These are phyloP conservation scores for Achlya flavicornis DNA, from an alignment of 2,888 invertebrate species.

Conservation along the genomic window DNA sequence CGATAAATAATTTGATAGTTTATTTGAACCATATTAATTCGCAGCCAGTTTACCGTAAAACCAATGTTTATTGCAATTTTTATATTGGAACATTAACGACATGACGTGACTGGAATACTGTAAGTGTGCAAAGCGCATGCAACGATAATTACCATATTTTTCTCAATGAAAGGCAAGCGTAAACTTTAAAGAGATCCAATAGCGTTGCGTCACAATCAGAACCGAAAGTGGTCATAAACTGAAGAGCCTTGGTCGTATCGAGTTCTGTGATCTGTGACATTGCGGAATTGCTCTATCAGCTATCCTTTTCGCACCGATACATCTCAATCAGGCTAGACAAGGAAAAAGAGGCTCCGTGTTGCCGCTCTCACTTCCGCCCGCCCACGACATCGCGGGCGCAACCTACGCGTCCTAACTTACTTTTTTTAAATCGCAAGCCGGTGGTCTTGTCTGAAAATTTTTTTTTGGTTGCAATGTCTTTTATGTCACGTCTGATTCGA, in stretches of 20 bases:
- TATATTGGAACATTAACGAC: conserved; percentile 40
- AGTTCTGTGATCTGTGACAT: conserved; percentile 73
- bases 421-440: conserved; percentile 71
- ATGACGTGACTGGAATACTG: conserved; percentile 65
- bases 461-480: conserved; percentile 44
- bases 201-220: conserved; percentile 69
- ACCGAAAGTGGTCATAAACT: conserved; percentile 79
- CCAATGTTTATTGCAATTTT: conserved; percentile 57
- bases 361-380: conserved; percentile 83
- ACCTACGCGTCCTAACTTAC: conserved; percentile 74
- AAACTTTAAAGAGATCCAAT: conserved; percentile 44
- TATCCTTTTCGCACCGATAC: conserved; percentile 55
- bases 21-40: conserved; percentile 60
- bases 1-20: conserved; percentile 48
- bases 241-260: conserved; percentile 72
- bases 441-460: conserved; percentile 67
- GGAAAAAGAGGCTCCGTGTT: conserved; percentile 62
- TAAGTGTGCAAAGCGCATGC: conserved; percentile 52
- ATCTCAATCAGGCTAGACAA: conserved; percentile 64
- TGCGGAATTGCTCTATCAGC: conserved; percentile 62
- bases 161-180: conserved; percentile 60
- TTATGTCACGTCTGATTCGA: conserved; percentile 35
- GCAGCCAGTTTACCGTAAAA: conserved; percentile 44
- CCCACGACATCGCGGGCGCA: conserved; percentile 69
- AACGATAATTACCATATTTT: conserved; percentile 59